Base-by-base conservation (phyloP, 1,140 invertebrate species). In the Anthonomus grandis region DNA sequence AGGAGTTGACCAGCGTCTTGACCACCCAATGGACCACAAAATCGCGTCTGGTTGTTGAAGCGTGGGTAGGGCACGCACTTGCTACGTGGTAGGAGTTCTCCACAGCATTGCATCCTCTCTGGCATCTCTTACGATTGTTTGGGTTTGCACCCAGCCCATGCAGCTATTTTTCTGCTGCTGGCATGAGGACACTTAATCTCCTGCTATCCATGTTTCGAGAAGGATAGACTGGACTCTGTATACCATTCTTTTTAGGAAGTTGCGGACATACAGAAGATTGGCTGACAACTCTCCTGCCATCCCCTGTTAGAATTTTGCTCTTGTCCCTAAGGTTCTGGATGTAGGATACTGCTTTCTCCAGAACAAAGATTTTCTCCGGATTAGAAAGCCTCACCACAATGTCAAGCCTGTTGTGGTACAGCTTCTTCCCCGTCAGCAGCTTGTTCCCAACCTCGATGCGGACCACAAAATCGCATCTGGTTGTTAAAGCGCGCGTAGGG, bases 71-170 rank as follows among this genome's bases (percentile, higher is more conserved):
- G n/a, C n/a, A n/a, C n/a, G n/a, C n/a, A n/a, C n/a, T n/a, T 15
- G 39, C 25, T n/a, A 59, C 57, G 27, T 59, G 57, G 13, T 59
- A 59, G 23, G 57, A 37, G 6, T 37, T 59, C 25, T 60, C 58
- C 2, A 9, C 44, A 2, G 5, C 12, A 9, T 21, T 19, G 42
- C 51, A 57, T 10, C 47, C 46, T 24, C 21, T 31, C n/a, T n/a
- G n/a, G n/a, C n/a, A n/a, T n/a, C n/a, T n/a, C n/a, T n/a, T n/a
- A n/a, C n/a, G n/a, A n/a, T n/a, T n/a, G n/a, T 38, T 44, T 51
- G 13, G 23, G 51, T 8, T 31, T 6, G 46, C 21, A 41, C 45
- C 55, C 12, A 57, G 24, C 17, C 52, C 58, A 15, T 52, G 59
- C 10, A 61, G 22, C 23, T 57, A 54, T 45, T 61, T 41, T 45